A percentile compares a stretch with the other conserved stretches of the same genome.
These are phyloP conservation scores for Linnaemya vulpina DNA, from an alignment of 2,888 invertebrate species.

Conservation along the genomic window DNA sequence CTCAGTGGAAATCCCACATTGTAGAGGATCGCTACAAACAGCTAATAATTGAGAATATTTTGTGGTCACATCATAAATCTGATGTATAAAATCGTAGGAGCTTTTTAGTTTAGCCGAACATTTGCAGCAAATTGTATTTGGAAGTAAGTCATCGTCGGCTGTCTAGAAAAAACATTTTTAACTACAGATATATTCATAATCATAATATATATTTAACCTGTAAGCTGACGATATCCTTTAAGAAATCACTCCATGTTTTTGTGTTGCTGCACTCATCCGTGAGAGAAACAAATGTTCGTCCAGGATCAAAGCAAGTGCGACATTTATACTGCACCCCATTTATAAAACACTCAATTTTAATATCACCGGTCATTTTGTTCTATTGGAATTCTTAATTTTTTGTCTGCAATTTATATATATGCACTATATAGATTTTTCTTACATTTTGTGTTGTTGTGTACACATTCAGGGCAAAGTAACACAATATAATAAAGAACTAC, in stretches of 20 bases:
- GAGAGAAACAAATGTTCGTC: constrained; percentile 28
- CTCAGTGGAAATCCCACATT: background rate
- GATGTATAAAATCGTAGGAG: constrained; percentile 76
- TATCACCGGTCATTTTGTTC: constrained; percentile 14
- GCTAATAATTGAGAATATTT: constrained; percentile 50
- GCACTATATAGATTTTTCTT: background rate
- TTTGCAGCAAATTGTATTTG: constrained; percentile 75
- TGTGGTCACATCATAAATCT: constrained; percentile 75
- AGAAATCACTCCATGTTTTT: constrained; percentile 52
- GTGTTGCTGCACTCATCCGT: constrained; percentile 9
- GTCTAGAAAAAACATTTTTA: background rate
- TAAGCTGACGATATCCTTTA: constrained; percentile 30
- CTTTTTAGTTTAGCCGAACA: constrained; percentile 76
- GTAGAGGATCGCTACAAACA: constrained; percentile 42
- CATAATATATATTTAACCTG: constrained; percentile 33
- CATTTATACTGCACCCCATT: constrained; percentile 60
- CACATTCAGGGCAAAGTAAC: background rate
- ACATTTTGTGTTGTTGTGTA: constrained; percentile 11
- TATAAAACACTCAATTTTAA: constrained; percentile 40
- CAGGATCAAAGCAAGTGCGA: constrained; percentile 68
- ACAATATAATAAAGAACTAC: background rate
- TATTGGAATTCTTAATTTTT: too few relatives aligned
- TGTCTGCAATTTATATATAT: too few relatives aligned
- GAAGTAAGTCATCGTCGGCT: constrained; percentile 72
- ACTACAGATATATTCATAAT: background rate